Conservation (phyloP, 37 sponge, comb jelly and placozoan genomes). For the Halichondria panicea region DNA sequence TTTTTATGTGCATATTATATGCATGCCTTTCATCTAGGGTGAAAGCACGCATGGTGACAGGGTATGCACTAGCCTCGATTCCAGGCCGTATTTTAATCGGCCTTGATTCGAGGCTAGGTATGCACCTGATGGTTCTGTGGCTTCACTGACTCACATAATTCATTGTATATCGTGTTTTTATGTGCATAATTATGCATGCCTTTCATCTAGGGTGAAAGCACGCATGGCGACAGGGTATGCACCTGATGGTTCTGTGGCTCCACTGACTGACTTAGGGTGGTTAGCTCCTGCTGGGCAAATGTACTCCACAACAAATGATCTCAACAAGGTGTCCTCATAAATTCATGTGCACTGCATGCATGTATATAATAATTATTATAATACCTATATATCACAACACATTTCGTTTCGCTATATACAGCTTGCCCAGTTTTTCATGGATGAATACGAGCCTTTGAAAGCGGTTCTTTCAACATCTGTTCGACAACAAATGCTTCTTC, state of each 20-base stretch:
- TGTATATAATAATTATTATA: too few species aligned
- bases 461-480: not conserved
- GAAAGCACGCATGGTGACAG: constrained; percentile 51
- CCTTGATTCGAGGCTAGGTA: not conserved
- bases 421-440: constrained; percentile 26
- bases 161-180: not conserved
- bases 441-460: not conserved
- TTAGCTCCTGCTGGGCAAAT: constrained; percentile 77
- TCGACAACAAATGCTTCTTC: not conserved
- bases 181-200: not conserved
- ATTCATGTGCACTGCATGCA: not conserved
- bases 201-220: constrained; percentile 30
- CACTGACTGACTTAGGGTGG: constrained; percentile 65
- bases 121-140: not conserved
- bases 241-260: constrained; percentile 50
- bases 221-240: constrained; percentile 71
- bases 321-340: constrained; percentile 26
- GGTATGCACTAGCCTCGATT: constrained; percentile 24
- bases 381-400: not conserved
- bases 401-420: not conserved
- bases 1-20: not conserved
- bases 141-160: too few species aligned
- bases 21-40: constrained; percentile 25
- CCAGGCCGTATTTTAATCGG: not conserved
- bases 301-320: constrained; percentile 70